Conservation (phyloP, 1,140 invertebrate genomes). For the Hylyphantes graminicola region DNA sequence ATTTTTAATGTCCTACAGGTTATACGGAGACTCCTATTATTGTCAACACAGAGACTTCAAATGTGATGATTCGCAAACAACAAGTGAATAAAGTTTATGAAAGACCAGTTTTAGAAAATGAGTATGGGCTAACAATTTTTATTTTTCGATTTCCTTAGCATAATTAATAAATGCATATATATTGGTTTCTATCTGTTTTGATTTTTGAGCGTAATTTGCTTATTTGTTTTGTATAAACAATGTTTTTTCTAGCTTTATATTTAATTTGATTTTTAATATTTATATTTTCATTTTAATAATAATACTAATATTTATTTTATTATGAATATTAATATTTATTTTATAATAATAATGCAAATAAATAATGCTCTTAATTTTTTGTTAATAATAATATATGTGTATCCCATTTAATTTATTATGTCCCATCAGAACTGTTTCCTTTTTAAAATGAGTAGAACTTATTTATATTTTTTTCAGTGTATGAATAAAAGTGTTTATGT, state of each 20-base stretch:
- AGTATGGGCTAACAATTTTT: constrained; percentile 16
- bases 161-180: background rate
- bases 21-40: constrained; percentile 31
- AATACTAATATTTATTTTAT: too few relatives aligned
- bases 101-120: constrained; percentile 38
- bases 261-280: background rate
- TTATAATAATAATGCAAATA: too few relatives aligned
- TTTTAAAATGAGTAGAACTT: too few relatives aligned
- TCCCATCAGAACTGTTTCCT: too few relatives aligned
- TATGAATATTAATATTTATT: too few relatives aligned
- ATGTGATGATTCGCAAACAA: constrained; percentile 13
- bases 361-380: too few relatives aligned
- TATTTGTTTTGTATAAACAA: background rate
- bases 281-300: too few relatives aligned
- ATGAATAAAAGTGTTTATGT: background rate
- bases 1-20: background rate
- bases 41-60: constrained; percentile 34
- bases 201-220: too few relatives aligned
- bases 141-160: background rate
- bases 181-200: background rate
- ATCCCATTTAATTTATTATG: too few relatives aligned
- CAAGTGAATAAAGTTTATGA: constrained; percentile 36
- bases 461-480: background rate
- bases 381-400: too few relatives aligned
- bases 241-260: background rate